phyloP scores from a whole-genome alignment of 1,140 invertebrate genomes.

The Cardiocondyla obscurior region DNA sequence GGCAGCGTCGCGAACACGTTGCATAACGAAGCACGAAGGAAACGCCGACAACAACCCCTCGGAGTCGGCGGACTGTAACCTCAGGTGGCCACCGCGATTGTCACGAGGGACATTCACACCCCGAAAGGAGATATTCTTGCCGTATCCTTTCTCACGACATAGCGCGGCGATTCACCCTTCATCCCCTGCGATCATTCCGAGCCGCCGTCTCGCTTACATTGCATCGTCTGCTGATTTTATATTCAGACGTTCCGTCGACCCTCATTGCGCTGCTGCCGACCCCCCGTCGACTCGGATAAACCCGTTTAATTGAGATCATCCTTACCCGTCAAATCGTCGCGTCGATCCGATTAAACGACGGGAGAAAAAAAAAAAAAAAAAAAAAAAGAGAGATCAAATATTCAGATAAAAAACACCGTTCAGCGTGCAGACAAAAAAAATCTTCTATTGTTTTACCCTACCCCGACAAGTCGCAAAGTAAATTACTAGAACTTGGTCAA shows the following conservation, averaged over 20 bases:
- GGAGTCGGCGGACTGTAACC: slow-evolving; percentile 62
- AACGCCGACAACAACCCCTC: slow-evolving; percentile 63
- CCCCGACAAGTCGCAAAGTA: neutral
- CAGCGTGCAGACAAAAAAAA: neutral
- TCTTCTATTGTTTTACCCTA: neutral
- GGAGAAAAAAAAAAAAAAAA: too few relatives aligned
- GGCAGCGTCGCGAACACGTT: slow-evolving; percentile 30
- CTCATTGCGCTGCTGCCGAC: slow-evolving; percentile 68
- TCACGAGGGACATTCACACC: slow-evolving; percentile 72
- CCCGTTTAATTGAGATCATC: slow-evolving; percentile 81
- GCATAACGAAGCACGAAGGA: slow-evolving; percentile 51
- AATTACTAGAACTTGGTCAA: too few relatives aligned
- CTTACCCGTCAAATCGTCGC: slow-evolving; percentile 66
- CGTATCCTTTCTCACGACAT: slow-evolving; percentile 75
- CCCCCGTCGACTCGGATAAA: slow-evolving; percentile 78
- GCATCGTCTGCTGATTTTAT: slow-evolving; percentile 72
- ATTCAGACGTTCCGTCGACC: slow-evolving; percentile 71
- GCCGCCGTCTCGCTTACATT: slow-evolving; percentile 28
- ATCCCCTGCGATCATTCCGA: slow-evolving; percentile 60
- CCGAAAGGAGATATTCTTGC: slow-evolving; percentile 44
- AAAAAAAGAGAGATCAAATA: slow-evolving; percentile 2
- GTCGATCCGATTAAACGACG: slow-evolving; percentile 59
- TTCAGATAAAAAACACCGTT: slow-evolving; percentile 28
- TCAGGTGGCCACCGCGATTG: slow-evolving; percentile 73
- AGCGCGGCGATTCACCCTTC: slow-evolving; percentile 67